Conservation (phyloP, 2,113 vertebrate genomes). For the Notothenia rossii region DNA sequence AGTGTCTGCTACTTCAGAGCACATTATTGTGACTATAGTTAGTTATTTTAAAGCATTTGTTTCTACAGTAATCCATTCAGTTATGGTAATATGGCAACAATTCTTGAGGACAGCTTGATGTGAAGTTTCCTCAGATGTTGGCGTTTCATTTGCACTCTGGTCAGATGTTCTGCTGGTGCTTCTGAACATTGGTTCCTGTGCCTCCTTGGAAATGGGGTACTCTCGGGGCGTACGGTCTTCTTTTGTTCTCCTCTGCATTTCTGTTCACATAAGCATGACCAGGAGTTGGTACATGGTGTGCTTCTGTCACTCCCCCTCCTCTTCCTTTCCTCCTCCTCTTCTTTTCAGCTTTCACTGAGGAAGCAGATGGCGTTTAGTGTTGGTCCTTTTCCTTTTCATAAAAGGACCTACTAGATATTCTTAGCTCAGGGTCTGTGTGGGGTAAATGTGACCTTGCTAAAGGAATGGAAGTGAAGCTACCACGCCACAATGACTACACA, state of each 20-base stretch:
- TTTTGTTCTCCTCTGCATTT: constrained; percentile 69
- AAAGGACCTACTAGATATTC: constrained; percentile 71
- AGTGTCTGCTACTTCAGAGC: background rate
- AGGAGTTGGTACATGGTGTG: constrained; percentile 76
- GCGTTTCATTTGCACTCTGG: constrained; percentile 4
- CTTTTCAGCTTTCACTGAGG: constrained; percentile 73
- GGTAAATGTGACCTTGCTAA: constrained; percentile 71
- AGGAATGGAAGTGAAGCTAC: constrained; percentile 53
- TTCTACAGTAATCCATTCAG: background rate
- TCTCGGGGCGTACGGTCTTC: constrained; percentile 17
- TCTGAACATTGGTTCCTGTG: constrained; percentile 39
- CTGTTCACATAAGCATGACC: constrained; percentile 67
- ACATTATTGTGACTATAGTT: background rate
- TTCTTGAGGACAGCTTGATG: background rate
- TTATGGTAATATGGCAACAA: background rate
- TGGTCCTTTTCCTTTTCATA: constrained; percentile 73
- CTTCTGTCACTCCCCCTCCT: constrained; percentile 69
- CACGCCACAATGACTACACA: constrained; percentile 28
- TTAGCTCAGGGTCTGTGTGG: constrained; percentile 61
- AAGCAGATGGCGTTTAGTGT: constrained; percentile 81
- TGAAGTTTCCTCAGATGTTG: constrained; percentile 16
- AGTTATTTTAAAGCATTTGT: background rate
- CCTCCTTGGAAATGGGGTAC: constrained; percentile 48
- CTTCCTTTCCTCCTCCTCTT: constrained; percentile 65
- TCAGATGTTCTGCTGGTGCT: constrained; percentile 15